Evolutionary conservation across 2,797 vertebrate species (phyloP).

Genomic region (Enteromius anoplus): DNA sequence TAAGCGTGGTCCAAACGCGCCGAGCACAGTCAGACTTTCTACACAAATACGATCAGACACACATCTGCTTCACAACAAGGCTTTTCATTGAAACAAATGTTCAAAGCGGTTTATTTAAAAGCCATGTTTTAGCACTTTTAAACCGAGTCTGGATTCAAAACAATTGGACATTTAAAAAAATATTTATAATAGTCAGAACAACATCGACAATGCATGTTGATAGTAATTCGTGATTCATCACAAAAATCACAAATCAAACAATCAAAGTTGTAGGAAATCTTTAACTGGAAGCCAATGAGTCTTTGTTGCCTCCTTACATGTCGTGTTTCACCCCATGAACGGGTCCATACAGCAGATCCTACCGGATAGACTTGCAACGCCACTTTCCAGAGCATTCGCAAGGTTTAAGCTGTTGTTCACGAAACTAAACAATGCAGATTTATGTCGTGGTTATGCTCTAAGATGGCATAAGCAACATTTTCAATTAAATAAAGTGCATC

Average conservation of each 20-base stretch:
- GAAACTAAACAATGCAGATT: not conserved
- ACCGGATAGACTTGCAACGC: not conserved
- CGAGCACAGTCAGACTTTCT: constrained; percentile 12
- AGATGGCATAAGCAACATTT: not conserved
- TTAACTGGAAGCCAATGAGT: not conserved
- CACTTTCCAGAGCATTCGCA: not conserved
- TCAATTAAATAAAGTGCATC: not conserved
- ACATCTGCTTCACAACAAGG: constrained; percentile 11
- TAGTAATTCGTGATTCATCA: not conserved
- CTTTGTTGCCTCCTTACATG: not conserved
- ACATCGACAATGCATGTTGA: not conserved
- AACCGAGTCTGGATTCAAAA: not conserved
- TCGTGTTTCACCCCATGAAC: not conserved
- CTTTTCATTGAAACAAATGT: constrained; percentile 19
- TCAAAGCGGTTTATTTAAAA: not conserved
- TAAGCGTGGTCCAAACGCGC: constrained; percentile 15
- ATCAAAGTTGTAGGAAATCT: not conserved
- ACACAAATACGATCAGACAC: not conserved
- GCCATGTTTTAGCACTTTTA: not conserved
- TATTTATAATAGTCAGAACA: not conserved
- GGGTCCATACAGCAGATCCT: not conserved
- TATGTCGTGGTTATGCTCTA: not conserved
- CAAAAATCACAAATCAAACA: not conserved
- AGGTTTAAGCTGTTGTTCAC: not conserved
- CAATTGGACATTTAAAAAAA: not conserved